Conservation (phyloP, 2,888 invertebrate species). For the Parapristionchus giblindavisi region DNA sequence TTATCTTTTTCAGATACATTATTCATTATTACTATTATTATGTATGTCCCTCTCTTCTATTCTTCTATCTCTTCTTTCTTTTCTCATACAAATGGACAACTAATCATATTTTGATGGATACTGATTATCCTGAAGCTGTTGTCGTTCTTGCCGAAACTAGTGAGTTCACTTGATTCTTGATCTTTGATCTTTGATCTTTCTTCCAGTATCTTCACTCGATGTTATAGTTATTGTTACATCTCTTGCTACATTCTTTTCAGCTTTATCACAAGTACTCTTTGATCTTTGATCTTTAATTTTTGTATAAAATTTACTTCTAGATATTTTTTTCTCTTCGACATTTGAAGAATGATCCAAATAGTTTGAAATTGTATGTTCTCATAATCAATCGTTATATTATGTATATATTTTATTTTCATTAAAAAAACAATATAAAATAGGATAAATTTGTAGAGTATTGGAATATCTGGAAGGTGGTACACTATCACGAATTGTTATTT, state of each 20-base stretch:
- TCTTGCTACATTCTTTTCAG: constrained; percentile 45
- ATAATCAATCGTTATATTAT: constrained; percentile 8
- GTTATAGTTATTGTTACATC: constrained; percentile 46
- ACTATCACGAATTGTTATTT: constrained; percentile 48
- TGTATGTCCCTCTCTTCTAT: constrained; percentile 46
- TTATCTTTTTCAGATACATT: constrained; percentile 39
- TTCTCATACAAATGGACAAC: constrained; percentile 26
- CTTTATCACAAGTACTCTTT: constrained; percentile 47
- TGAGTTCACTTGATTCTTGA: constrained; percentile 4
- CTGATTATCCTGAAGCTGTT: too few species aligned
- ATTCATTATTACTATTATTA: constrained; percentile 43
- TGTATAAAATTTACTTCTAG: not conserved
- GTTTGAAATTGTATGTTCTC: too few species aligned
- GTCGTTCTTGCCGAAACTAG: too few species aligned
- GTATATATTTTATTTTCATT: not conserved
- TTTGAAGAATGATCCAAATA: constrained; percentile 3
- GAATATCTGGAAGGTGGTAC: constrained; percentile 45
- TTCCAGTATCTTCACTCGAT: constrained; percentile 47
- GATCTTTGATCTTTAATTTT: constrained; percentile 42
- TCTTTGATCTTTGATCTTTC: constrained; percentile 33
- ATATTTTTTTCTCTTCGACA: constrained; percentile 16
- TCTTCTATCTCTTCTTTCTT: constrained; percentile 42
- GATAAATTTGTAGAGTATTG: constrained; percentile 45
- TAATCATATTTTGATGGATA: not conserved
- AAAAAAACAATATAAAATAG: not conserved